Conservation (phyloP, 2,797 vertebrate genomes). For the Gobio occitaniae region DNA sequence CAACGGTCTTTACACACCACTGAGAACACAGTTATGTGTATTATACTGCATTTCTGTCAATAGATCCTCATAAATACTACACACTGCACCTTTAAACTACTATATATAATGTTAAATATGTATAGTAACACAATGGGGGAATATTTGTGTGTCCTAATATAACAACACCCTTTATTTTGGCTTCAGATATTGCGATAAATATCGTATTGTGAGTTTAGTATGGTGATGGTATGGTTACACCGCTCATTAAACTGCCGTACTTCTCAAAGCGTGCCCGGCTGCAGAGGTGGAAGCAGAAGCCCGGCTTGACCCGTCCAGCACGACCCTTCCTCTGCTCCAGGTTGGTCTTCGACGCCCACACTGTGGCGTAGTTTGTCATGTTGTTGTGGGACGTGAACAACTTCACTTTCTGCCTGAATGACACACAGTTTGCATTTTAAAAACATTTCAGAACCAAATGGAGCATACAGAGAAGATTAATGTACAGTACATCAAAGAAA, state of each 20-base stretch:
- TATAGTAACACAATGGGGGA: no score
- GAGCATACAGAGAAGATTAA: neutral
- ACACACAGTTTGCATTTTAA: neutral
- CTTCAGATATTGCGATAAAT: no score
- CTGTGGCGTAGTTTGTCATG: constrained; percentile 98
- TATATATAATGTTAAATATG: no score
- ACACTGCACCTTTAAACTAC: no score
- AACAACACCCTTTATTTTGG: no score
- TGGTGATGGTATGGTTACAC: no score
- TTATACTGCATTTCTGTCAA: no score
- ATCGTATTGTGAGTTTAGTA: no score
- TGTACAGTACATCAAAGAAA: neutral
- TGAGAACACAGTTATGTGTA: no score
- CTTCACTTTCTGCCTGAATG: constrained; percentile 92
- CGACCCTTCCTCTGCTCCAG: constrained; percentile 94
- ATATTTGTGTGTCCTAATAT: no score
- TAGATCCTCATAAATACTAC: no score
- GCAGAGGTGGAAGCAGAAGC: constrained; percentile 95
- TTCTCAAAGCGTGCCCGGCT: constrained; percentile 89
- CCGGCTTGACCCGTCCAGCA: constrained; percentile 88
- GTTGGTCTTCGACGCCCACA: constrained; percentile 97
- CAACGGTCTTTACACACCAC: no score
- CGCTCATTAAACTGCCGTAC: constrained; percentile 64
- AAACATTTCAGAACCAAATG: neutral
- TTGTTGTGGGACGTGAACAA: constrained; percentile 98